Conservation (phyloP, 2,888 invertebrate species). For the Malachius bipustulatus region DNA sequence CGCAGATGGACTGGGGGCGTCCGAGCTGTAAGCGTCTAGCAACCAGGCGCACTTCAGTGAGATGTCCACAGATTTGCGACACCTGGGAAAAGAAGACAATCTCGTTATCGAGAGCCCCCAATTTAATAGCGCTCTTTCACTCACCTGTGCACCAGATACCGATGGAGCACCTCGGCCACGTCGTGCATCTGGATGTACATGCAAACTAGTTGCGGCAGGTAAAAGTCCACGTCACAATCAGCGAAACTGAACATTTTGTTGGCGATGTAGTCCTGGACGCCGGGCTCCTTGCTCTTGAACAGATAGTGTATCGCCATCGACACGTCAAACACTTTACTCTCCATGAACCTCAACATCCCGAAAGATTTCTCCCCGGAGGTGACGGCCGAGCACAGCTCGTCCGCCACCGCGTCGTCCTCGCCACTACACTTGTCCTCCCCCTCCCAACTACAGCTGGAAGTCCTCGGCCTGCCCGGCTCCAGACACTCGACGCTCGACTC, state of each 20-base stretch:
- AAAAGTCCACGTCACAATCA: conserved; percentile 88
- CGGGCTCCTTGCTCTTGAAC: conserved; percentile 96
- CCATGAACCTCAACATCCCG: conserved; percentile 79
- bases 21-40: conserved; percentile 84
- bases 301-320: conserved; percentile 97
- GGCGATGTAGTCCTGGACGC: conserved; percentile 93
- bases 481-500: conserved; percentile 43
- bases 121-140: too few relatives aligned
- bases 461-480: conserved; percentile 8
- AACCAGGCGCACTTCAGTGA: conserved; percentile 94
- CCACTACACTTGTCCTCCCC: conserved; percentile 13
- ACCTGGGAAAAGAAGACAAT: conserved; percentile 42
- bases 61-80: conserved; percentile 90
- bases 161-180: conserved; percentile 85
- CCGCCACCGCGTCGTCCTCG: conserved; percentile 15
- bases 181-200: conserved; percentile 99
- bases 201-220: conserved; percentile 92
- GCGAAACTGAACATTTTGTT: conserved; percentile 95
- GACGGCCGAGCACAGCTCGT: conserved; percentile 28
- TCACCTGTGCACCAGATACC: conserved; percentile 69
- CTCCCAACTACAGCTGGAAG: background rate
- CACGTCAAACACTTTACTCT: conserved; percentile 96
- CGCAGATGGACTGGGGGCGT: conserved; percentile 52
- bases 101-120: background rate
- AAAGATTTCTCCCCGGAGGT: conserved; percentile 34